A percentile compares a stretch with the other conserved stretches of the same genome.
These are phyloP conservation scores for Macrotis lagotis DNA, from an alignment of 2,113 vertebrate genomes.

Conservation along the genomic window DNA sequence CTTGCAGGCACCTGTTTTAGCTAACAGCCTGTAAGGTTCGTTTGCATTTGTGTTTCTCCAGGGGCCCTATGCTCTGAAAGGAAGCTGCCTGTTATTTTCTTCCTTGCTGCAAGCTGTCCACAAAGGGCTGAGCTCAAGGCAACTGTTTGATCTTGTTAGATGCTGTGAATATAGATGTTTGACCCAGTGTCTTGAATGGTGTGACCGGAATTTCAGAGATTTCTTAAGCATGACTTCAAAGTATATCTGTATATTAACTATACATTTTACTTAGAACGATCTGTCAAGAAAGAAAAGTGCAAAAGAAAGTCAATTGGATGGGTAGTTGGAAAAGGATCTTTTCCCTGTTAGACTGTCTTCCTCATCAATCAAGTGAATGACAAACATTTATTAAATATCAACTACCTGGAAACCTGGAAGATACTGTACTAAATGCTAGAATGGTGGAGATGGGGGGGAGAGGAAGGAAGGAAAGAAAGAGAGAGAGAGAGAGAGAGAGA, in stretches of 20 bases:
- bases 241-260: conserved; percentile 12
- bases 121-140: not conserved
- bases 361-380: not conserved
- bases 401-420: not conserved
- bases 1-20: conserved; percentile 55
- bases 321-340: conserved; percentile 23
- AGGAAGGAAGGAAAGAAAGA: not conserved
- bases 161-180: not conserved
- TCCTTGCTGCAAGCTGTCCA: not conserved
- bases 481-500: not conserved
- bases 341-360: conserved; percentile 7
- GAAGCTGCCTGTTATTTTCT: conserved; percentile 31
- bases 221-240: conserved; percentile 53
- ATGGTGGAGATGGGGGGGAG: not conserved
- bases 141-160: not conserved
- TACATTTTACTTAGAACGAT: conserved; percentile 23
- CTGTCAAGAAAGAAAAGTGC: not conserved
- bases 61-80: conserved; percentile 37
- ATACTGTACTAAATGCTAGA: not conserved
- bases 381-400: conserved; percentile 4
- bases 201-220: conserved; percentile 15
- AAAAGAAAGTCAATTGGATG: conserved; percentile 37
- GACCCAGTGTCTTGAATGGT: not conserved
- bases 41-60: conserved; percentile 48
- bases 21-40: conserved; percentile 47